Evolutionary conservation across 2,113 vertebrate genomes (phyloP), one percentile per base, ranked within the genome.

Genomic region (Poicephalus gulielmi): DNA sequence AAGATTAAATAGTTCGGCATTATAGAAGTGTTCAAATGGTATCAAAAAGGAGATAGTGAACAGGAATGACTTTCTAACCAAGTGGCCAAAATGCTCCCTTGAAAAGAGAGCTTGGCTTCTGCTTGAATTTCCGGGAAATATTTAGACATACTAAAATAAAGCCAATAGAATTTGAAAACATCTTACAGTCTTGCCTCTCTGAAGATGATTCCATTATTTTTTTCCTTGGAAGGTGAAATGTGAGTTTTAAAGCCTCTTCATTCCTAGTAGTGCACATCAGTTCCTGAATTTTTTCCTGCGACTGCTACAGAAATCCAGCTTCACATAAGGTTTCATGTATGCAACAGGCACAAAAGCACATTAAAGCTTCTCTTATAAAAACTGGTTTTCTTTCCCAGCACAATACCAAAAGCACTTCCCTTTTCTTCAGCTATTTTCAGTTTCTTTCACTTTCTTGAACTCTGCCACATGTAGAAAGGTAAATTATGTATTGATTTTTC

Each of bases 401-500:
- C 43, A 74, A 41, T 64, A 52, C 27, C 44, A 91, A 79, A 89
- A 62, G 7, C 33, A 39, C 7, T 37, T 33, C 9, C 50, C 87
- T 96, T 77, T 74, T n/a, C 37, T 60, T 63, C 28, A 79, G 57
- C 62, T 70, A 23, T 37, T 85, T 53, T 37, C 43, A 50, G n/a
- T 44, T 87, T 75, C 39, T 57, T 90, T 66, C 66, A 92, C 79
- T 95, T 94, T 95, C 93, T 88, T 86, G 86, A 88, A 87, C 77
- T 73, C 8, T 30, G 53, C 57, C 68, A 87, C 94, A 83, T 6
- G 55, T 74, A 39, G 62, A 77, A 97, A 95, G 86, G 98, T 94
- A 97, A 97, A 98, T 96, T 97, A 91, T 94, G 69, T 98, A 97
- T 97, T 94, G 97, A 97, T 98, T 97, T 96, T 97, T 83, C 62